Evolutionary conservation across 2,797 vertebrate genomes (phyloP).

Genomic region (Fistularia tabacaria): DNA sequence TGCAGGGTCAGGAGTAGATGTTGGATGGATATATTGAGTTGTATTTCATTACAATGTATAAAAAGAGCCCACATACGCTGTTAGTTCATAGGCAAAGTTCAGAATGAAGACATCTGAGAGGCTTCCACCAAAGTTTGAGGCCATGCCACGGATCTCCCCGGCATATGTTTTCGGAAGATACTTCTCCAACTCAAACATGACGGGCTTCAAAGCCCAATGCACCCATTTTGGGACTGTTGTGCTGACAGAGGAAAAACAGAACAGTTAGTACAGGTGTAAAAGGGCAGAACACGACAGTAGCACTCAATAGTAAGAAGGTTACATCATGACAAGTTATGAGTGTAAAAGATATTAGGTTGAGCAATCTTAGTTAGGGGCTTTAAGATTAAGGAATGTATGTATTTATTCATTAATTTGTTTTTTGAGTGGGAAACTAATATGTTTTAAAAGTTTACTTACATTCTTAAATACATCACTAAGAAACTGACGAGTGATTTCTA

Average conservation of each 20-base stretch:
- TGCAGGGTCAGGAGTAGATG: no score
- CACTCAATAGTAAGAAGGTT: no score
- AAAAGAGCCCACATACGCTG: conserved; percentile 78
- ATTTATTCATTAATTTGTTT: neutral
- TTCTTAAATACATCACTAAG: no score
- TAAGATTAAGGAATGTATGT: neutral
- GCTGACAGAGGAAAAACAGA: conserved; percentile 56
- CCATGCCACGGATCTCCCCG: conserved; percentile 82
- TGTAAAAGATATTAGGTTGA: no score
- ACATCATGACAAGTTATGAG: no score
- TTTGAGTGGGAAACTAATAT: no score
- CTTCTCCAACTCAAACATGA: conserved; percentile 67
- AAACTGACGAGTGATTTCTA: no score
- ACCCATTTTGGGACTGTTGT: conserved; percentile 83
- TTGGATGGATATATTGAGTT: no score
- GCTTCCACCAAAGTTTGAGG: conserved; percentile 59
- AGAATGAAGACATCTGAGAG: conserved; percentile 81
- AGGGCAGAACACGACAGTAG: neutral
- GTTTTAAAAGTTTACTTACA: no score
- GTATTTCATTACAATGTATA: no score
- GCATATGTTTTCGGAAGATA: conserved; percentile 80
- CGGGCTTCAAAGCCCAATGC: conserved; percentile 62
- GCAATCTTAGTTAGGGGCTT: no score
- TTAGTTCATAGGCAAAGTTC: conserved; percentile 89
- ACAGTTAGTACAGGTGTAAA: neutral